Evolutionary conservation across 2,113 vertebrate genomes (phyloP), one percentile per base, ranked within the genome.

Genomic region (Coptodon bakossiorum): DNA sequence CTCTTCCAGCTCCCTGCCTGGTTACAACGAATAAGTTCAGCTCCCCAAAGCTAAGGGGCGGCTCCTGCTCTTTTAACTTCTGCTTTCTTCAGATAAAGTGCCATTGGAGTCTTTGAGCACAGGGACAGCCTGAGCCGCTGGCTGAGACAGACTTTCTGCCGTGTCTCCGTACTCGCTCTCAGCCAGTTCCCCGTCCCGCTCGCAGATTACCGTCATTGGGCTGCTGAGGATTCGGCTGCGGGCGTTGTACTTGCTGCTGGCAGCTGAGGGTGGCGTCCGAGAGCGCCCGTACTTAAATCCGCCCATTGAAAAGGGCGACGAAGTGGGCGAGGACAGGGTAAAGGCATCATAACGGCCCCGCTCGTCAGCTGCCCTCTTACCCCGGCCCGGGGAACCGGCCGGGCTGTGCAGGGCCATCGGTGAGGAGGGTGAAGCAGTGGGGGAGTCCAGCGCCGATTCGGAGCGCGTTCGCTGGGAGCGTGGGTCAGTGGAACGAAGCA

Each of bases 171-270:
- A 97, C 0, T 89, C 86, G 3, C 95, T 94, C 83, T 99, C 99
- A 0, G 90, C 59, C 78, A 93, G 87, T 68, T 99, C 99, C 10
- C 98, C 98, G 12, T 99, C 98, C 0, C 98, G 97, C 91, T 99
- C 99, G 1, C 98, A 98, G 93, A 99, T 99, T 73, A 99, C 99
- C 0, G 98, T 99, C 99, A 99, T 99, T 27, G 99, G 98, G 95
- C 98, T 99, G 96, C 99, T 99, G 92, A 98, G 98, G 95, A 99
- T 97, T 19, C 99, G 97, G 94, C 96, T 97, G 76, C 99, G 97
- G 17, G 98, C 88, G 19, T 97, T 98, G 92, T 99, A 99, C 89
- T 98, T 97, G 97, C 99, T 99, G 96, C 98, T 99, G 95, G 98
- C 98, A 1, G 99, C 98, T 0, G 97, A 99, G 0, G 99, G 99